A percentile compares a stretch with the other conserved stretches of the same genome.
Conservation (phyloP, 2,888 invertebrate species). For the Automeris io region DNA sequence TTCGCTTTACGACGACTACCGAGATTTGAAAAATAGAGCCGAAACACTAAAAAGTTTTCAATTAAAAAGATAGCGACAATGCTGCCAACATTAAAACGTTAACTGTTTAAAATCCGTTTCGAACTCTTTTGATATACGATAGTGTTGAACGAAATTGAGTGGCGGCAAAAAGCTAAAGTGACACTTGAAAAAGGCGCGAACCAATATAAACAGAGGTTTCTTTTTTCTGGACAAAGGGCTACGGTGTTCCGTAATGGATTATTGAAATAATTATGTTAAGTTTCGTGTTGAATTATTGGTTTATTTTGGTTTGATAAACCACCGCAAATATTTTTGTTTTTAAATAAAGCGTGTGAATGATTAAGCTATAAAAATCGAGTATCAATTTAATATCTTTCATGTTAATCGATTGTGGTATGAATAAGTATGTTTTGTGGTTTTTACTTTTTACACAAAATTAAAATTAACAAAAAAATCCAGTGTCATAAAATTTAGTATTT, state of each 20-base stretch:
- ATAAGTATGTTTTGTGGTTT: no score
- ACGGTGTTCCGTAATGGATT: neutral
- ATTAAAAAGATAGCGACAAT: slow-evolving; percentile 68
- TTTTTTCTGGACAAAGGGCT: slow-evolving; percentile 45
- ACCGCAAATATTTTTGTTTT: no score
- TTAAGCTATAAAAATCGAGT: no score
- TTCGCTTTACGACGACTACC: slow-evolving; percentile 10
- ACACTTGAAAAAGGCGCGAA: slow-evolving; percentile 75
- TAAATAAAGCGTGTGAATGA: no score
- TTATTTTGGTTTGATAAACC: neutral
- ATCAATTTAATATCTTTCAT: no score
- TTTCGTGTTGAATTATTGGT: slow-evolving; percentile 2
- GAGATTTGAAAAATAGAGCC: slow-evolving; percentile 6
- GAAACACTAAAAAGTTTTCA: slow-evolving; percentile 11
- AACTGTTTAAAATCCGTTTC: slow-evolving; percentile 39
- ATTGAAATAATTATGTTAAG: slow-evolving; percentile 10
- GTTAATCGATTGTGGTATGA: no score
- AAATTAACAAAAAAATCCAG: no score
- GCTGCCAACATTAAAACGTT: slow-evolving; percentile 52
- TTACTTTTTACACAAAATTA: no score
- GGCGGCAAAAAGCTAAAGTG: slow-evolving; percentile 71
- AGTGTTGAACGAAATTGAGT: slow-evolving; percentile 60
- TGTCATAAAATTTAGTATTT: no score
- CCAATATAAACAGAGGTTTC: slow-evolving; percentile 61
- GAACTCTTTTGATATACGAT: slow-evolving; percentile 70